Conservation (phyloP, 2,888 invertebrate genomes). For the Julus scandinavius region DNA sequence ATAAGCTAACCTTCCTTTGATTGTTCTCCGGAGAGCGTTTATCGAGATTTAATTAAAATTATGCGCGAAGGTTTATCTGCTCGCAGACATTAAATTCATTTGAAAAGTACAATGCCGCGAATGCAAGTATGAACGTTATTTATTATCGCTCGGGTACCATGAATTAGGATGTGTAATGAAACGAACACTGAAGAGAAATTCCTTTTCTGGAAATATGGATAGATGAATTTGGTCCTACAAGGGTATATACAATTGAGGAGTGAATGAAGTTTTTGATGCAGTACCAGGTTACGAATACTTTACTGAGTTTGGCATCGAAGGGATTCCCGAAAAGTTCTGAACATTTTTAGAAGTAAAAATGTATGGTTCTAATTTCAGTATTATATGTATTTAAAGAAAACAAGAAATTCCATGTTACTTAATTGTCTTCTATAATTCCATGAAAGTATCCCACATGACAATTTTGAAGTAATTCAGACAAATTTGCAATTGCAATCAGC, state of each 20-base stretch:
- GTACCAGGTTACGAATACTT: neutral
- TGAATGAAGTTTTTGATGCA: neutral
- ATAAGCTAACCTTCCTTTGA: constrained; percentile 21
- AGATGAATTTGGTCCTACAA: neutral
- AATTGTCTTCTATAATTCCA: too few relatives aligned
- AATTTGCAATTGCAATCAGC: too few relatives aligned
- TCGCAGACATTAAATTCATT: constrained; percentile 13
- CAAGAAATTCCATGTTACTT: too few relatives aligned
- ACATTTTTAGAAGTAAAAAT: neutral
- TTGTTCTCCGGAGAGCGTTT: constrained; percentile 14
- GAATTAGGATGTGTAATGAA: neutral
- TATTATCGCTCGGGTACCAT: constrained; percentile 21
- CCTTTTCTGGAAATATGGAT: constrained; percentile 1
- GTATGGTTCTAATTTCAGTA: too few relatives aligned
- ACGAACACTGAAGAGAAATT: neutral
- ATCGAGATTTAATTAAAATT: constrained; percentile 27
- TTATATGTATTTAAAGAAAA: too few relatives aligned
- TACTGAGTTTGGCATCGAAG: neutral
- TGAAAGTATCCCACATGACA: too few relatives aligned
- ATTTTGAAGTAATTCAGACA: too few relatives aligned
- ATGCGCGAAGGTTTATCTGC: constrained; percentile 20
- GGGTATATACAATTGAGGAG: too few relatives aligned
- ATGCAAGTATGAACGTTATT: neutral
- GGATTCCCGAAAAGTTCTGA: neutral
- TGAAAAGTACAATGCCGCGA: neutral